Conservation (phyloP, 92 coral and sea anemone species). For the Umimayanthus chanpuru region DNA sequence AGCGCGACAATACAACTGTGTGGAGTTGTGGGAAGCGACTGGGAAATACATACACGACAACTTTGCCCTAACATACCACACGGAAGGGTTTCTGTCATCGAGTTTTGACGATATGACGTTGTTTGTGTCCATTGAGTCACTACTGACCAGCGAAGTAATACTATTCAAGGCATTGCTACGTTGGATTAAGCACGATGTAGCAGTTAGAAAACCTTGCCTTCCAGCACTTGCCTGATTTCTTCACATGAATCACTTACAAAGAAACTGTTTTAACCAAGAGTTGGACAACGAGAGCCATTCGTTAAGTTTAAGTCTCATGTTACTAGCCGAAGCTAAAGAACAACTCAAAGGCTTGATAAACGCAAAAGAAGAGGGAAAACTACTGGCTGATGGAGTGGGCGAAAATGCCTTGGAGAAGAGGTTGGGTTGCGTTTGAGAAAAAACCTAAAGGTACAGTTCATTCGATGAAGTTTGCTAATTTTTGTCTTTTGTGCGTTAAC, state of each 20-base stretch:
- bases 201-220: neutral
- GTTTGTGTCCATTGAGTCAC: constrained; percentile 1
- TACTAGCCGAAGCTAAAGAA: neutral
- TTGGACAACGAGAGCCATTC: neutral
- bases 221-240: neutral
- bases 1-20: constrained; percentile 1
- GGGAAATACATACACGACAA: neutral
- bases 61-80: neutral
- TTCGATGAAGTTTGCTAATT: neutral
- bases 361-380: neutral
- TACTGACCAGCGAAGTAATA: neutral
- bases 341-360: neutral
- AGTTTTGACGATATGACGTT: neutral
- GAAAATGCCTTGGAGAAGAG: neutral
- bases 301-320: neutral
- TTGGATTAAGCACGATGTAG: constrained; percentile 10
- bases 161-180: constrained; percentile 2
- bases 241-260: neutral
- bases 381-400: neutral
- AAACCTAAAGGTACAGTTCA: neutral
- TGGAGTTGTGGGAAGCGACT: neutral
- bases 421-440: constrained; percentile 8
- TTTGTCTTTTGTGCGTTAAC: constrained; percentile 9
- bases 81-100: constrained; percentile 22
- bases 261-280: neutral